Base-by-base conservation (phyloP, 2,888 invertebrate genomes). In the Uloborus plumipes region DNA sequence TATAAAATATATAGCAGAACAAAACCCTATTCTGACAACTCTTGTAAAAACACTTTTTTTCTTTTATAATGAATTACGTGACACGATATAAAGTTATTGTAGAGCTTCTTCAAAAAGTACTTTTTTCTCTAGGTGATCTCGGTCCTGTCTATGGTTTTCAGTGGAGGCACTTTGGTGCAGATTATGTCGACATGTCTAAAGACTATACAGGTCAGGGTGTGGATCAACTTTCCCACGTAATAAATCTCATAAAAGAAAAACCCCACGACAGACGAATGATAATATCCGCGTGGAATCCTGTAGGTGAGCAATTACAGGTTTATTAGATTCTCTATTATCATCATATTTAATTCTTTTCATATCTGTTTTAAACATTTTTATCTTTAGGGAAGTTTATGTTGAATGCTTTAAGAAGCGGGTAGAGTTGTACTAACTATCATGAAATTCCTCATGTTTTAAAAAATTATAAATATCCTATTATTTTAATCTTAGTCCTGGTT, bases 61-160 rank as follows among this genome's bases (percentile, higher is more conserved):
- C 26, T 4, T 26, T 26, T 26, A 2, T 3, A 26, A 26, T 26
- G 26, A 26, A 4, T 26, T 26, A 26, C 4, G 4, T 26, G 26
- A 26, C 26, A 26, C 2, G 26, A 55, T 55, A 14, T 55, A 20
- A 55, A 55, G 2, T 6, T 55, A 7, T 6, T 6, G 2, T 55
- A 11, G 55, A 6, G 16, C 7, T 18, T n/a, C 15, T 14, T 55
- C 20, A 14, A n/a, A 39, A 61, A 22, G 61, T 61, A 22, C 7
- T 26, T 26, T 66, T 85, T 26, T 20, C n/a, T 70, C 1, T 86
- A 93, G 93, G 98, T 78, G 99, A 99, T 90, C 91, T 99, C 62
- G 98, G 98, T 0, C 99, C 99, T 0, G 93, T 99, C 1, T 99
- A 99, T 90, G 99, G 98, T 0, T 99, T 99, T 88, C 99, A 99